Evolutionary conservation across 1,140 invertebrate species (phyloP).

Genomic region (Formica exsecta): DNA sequence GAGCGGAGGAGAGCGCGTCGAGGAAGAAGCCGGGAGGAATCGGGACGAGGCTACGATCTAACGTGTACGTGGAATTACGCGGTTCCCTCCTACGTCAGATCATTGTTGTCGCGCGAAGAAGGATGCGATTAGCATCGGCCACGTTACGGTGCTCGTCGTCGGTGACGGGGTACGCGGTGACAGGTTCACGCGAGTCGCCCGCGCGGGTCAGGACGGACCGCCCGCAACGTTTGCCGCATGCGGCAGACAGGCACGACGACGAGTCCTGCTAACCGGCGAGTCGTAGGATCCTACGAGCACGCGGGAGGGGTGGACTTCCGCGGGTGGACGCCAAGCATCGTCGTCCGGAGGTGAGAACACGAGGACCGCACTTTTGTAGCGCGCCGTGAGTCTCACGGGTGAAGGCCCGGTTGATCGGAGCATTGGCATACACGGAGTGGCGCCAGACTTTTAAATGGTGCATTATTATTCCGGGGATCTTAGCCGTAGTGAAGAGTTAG

Average conservation of each 20-base stretch:
- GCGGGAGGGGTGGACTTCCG: constrained; percentile 11
- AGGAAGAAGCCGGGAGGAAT: neutral
- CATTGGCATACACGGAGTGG: constrained; percentile 21
- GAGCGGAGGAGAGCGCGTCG: neutral
- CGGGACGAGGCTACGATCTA: constrained; percentile 17
- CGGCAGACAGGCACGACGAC: constrained; percentile 2
- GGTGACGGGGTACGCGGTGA: constrained; percentile 17
- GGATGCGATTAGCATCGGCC: constrained; percentile 45
- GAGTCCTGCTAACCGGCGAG: constrained; percentile 50
- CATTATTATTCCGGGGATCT: constrained; percentile 78
- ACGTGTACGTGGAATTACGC: constrained; percentile 31
- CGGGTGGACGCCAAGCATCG: neutral
- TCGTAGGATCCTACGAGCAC: constrained; percentile 16
- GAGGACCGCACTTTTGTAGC: neutral
- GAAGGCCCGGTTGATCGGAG: constrained; percentile 25
- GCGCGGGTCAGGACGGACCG: constrained; percentile 43
- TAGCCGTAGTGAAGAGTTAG: constrained; percentile 84
- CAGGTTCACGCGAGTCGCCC: constrained; percentile 4
- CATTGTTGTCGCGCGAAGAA: constrained; percentile 15
- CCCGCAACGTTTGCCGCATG: constrained; percentile 53
- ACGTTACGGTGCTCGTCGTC: constrained; percentile 6
- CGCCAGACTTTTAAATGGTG: constrained; percentile 84
- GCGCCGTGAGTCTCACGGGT: constrained; percentile 32
- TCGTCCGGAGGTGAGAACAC: constrained; percentile 3
- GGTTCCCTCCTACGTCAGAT: neutral